Conservation (phyloP, 2,797 vertebrate genomes). For the Hyperoplus lanceolatus region DNA sequence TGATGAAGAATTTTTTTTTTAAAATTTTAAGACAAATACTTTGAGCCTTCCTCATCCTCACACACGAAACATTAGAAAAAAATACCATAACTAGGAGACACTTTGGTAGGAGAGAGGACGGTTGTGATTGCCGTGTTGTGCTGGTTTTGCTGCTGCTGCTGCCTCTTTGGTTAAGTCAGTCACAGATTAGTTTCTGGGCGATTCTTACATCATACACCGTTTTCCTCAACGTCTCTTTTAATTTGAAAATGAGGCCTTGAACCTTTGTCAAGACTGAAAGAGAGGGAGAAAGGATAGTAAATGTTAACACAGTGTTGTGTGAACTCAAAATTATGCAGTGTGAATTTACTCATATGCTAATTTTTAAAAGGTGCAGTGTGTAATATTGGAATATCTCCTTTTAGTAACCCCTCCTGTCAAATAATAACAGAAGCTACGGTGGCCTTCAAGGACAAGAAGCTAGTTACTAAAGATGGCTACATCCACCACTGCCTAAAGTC, state of each 20-base stretch:
- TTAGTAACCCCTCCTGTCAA: too few relatives aligned
- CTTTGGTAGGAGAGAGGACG: slow-evolving; percentile 33
- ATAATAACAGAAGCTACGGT: too few relatives aligned
- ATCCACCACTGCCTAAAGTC: too few relatives aligned
- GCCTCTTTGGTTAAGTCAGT: slow-evolving; percentile 79
- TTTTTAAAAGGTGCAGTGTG: too few relatives aligned
- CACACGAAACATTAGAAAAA: slow-evolving; percentile 26
- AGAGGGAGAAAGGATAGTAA: slow-evolving; percentile 13
- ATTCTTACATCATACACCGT: slow-evolving; percentile 87
- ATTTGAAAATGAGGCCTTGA: slow-evolving; percentile 90
- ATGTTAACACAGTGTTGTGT: not conserved
- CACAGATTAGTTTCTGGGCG: slow-evolving; percentile 91
- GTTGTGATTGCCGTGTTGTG: slow-evolving; percentile 22
- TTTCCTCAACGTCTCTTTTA: slow-evolving; percentile 87
- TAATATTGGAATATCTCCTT: too few relatives aligned
- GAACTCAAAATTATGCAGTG: not conserved
- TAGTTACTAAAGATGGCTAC: too few relatives aligned
- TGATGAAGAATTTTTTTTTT: too few relatives aligned
- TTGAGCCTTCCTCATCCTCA: slow-evolving; percentile 45
- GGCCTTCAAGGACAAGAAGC: too few relatives aligned
- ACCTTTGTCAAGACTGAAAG: slow-evolving; percentile 87
- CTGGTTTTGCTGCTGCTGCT: slow-evolving; percentile 40
- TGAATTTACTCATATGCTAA: not conserved
- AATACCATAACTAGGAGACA: slow-evolving; percentile 27
- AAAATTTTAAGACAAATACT: slow-evolving; percentile 42